Conservation (phyloP, 1,140 invertebrate species). For the Gonatopus flavifemur region DNA sequence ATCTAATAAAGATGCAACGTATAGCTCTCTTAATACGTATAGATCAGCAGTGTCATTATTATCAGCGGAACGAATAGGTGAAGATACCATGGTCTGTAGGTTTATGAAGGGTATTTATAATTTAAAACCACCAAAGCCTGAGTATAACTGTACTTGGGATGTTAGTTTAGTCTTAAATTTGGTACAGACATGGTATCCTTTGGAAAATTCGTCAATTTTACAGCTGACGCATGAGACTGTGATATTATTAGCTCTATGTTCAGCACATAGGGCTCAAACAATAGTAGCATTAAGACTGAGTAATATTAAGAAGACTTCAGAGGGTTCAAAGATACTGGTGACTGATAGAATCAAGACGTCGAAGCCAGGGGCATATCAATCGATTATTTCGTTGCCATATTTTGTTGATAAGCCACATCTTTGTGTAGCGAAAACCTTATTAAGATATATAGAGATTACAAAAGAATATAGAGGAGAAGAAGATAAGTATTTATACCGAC, state of each 20-base stretch:
- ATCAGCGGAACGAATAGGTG: neutral
- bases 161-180: too few species aligned
- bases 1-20: neutral
- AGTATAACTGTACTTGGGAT: too few species aligned
- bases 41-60: neutral
- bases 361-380: neutral
- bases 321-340: neutral
- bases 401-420: neutral
- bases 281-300: too few species aligned
- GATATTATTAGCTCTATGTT: slow-evolving; percentile 27
- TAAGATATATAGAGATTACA: neutral
- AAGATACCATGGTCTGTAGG: too few species aligned
- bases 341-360: neutral
- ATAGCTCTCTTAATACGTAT: neutral
- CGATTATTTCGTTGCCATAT: neutral
- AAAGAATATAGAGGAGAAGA: neutral
- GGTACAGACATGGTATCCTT: too few species aligned
- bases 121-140: too few species aligned
- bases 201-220: too few species aligned
- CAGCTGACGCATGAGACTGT: slow-evolving; percentile 22
- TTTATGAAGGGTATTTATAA: too few species aligned
- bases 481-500: neutral
- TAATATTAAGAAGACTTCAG: too few species aligned
- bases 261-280: too few species aligned
- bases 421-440: too few species aligned